These are phyloP conservation scores for Ashinkailepas kermadecensis DNA, from an alignment of 2,888 invertebrate species.

Conservation along the genomic window DNA sequence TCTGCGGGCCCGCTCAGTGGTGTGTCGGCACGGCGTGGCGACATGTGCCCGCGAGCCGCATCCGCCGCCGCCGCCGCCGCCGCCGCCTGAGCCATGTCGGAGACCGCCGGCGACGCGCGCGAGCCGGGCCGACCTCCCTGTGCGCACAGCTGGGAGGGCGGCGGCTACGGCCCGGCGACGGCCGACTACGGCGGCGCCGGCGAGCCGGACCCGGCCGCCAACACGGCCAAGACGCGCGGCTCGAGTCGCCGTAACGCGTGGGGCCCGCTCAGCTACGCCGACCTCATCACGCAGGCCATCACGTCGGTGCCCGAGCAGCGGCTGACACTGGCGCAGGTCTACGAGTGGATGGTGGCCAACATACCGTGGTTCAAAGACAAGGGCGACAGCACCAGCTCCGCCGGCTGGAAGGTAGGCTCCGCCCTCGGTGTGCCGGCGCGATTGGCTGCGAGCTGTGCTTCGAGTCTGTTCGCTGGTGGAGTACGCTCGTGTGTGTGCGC, in stretches of 20 bases:
- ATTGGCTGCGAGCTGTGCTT: no score
- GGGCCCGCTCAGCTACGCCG: slow-evolving; percentile 97
- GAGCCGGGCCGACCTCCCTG: no score
- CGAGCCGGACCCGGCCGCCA: background rate
- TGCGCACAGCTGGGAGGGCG: background rate
- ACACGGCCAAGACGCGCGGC: slow-evolving; percentile 60
- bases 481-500: no score
- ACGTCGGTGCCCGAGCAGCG: slow-evolving; percentile 90
- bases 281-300: slow-evolving; percentile 98
- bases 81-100: background rate
- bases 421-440: no score
- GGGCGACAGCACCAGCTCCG: slow-evolving; percentile 98
- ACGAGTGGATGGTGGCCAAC: slow-evolving; percentile 99
- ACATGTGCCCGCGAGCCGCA: background rate
- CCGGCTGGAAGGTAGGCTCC: slow-evolving; percentile 93
- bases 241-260: slow-evolving; percentile 92
- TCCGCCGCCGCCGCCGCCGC: background rate
- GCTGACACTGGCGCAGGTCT: slow-evolving; percentile 94
- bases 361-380: slow-evolving; percentile 99
- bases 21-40: background rate
- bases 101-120: background rate
- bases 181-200: background rate
- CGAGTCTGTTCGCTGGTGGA: no score
- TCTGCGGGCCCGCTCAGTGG: background rate
- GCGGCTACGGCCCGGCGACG: background rate